phyloP scores from a whole-genome alignment of 2,797 vertebrate genomes.

The Pipistrellus pygmaeus region DNA sequence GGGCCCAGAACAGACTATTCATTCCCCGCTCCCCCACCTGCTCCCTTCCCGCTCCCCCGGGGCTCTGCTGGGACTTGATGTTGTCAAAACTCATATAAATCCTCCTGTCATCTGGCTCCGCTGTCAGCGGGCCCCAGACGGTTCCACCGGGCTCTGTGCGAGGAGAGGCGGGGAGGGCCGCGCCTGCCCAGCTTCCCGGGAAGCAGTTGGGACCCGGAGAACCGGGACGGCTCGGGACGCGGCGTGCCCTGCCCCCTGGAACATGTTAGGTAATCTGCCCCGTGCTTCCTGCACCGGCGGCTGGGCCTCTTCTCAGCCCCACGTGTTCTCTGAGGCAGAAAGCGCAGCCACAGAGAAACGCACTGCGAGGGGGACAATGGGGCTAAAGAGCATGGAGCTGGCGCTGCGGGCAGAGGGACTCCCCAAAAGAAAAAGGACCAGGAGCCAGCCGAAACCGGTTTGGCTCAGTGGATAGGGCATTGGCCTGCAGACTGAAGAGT shows the following conservation, averaged over 20 bases:
- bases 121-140: background rate
- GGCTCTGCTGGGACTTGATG: slow-evolving; percentile 16
- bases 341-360: background rate
- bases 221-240: background rate
- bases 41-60: slow-evolving; percentile 56
- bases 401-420: background rate
- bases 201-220: background rate
- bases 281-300: background rate
- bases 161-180: background rate
- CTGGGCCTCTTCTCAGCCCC: background rate
- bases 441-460: no score
- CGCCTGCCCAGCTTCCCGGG: background rate
- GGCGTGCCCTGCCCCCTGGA: background rate
- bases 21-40: slow-evolving; percentile 67
- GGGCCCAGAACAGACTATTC: slow-evolving; percentile 50
- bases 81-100: slow-evolving; percentile 51
- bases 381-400: background rate
- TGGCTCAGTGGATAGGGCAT: no score
- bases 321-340: background rate
- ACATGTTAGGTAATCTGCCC: background rate
- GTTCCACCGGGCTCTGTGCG: background rate
- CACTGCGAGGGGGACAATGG: background rate
- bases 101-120: slow-evolving; percentile 50
- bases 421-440: background rate
- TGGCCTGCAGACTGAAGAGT: no score